Percentiles rank a stretch among this genome's conserved stretches.
phyloP scores from a whole-genome alignment of 2,113 vertebrate genomes.

The Eidolon helvum region DNA sequence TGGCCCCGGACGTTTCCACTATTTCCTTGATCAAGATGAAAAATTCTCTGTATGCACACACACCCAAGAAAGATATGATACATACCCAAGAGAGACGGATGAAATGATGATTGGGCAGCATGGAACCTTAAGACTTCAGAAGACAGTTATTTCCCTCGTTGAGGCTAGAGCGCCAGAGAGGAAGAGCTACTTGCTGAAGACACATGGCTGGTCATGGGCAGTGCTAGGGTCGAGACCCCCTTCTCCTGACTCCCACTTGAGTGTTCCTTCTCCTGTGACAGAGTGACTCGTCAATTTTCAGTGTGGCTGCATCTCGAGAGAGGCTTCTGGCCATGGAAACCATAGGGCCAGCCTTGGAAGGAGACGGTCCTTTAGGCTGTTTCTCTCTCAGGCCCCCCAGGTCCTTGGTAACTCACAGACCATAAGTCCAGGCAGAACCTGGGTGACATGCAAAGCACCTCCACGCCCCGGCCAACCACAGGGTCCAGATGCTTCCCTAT shows the following conservation, averaged over 20 bases:
- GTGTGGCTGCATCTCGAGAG: not conserved
- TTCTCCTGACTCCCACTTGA: not conserved
- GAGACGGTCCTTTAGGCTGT: not conserved
- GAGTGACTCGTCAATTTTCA: not conserved
- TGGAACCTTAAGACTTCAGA: not conserved
- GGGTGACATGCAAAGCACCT: not conserved
- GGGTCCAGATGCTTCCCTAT: not conserved
- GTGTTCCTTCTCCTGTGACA: not conserved
- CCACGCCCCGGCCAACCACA: fast-evolving
- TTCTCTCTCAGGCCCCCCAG: not conserved
- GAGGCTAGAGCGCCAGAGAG: not conserved
- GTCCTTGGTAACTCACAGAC: not conserved
- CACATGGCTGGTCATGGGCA: not conserved
- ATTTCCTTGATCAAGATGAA: not conserved
- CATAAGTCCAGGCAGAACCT: not conserved
- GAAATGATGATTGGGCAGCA: not conserved
- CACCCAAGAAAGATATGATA: not conserved
- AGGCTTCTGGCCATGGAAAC: not conserved
- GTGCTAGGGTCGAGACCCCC: not conserved
- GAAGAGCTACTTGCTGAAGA: not conserved
- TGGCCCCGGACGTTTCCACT: too few relatives aligned
- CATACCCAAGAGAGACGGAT: too few relatives aligned
- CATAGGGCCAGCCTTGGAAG: not conserved
- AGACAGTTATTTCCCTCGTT: not conserved
- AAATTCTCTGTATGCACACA: not conserved